Evolutionary conservation across 2,888 invertebrate species (phyloP).

Genomic region (Zhengitettix transpicula): DNA sequence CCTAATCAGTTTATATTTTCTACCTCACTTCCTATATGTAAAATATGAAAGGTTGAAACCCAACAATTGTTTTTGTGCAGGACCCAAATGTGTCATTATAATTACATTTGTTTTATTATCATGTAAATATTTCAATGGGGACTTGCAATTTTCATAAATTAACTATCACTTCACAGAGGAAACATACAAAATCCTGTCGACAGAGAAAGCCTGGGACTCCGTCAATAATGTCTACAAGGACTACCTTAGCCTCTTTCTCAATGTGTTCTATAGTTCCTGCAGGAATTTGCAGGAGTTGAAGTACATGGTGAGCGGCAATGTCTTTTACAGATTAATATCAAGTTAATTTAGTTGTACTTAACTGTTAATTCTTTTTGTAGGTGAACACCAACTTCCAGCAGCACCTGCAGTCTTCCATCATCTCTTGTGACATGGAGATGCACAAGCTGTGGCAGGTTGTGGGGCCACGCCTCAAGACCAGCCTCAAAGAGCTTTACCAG

Average conservation of each 20-base stretch:
- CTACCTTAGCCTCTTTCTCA: conserved; percentile 66
- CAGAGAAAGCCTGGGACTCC: background rate
- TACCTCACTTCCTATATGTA: too few species aligned
- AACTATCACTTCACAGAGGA: background rate
- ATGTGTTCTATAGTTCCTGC: conserved; percentile 70
- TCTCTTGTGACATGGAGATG: background rate
- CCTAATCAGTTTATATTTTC: too few species aligned
- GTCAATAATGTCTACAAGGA: background rate
- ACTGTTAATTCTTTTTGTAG: background rate
- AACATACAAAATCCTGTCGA: background rate
- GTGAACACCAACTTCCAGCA: background rate
- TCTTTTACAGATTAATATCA: background rate
- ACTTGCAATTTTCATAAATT: too few species aligned
- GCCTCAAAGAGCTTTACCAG: background rate
- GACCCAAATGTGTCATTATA: too few species aligned
- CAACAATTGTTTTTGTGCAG: too few species aligned
- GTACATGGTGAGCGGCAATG: conserved; percentile 52
- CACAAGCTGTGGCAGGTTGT: background rate
- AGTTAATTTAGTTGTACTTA: too few species aligned
- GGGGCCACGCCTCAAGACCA: background rate
- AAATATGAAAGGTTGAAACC: too few species aligned
- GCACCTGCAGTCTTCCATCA: background rate
- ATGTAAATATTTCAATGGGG: too few species aligned
- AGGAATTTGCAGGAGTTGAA: conserved; percentile 70
- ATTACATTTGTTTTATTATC: too few species aligned